Evolutionary conservation across 2,888 invertebrate genomes (phyloP).

Genomic region (Acronicta psi): DNA sequence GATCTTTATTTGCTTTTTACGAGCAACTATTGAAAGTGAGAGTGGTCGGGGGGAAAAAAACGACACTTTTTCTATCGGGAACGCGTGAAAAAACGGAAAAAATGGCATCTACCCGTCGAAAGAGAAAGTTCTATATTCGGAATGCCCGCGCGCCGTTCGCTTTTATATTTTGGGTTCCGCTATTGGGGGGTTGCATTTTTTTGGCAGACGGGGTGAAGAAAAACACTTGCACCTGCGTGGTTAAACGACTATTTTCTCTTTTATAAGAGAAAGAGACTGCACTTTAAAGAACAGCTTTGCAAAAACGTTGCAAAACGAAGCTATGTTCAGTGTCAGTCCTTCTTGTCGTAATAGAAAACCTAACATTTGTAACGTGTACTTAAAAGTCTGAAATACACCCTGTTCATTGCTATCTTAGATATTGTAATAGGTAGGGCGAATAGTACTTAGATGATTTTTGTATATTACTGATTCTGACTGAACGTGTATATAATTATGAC

Average conservation of each 20-base stretch:
- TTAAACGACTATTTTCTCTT: conserved; percentile 9
- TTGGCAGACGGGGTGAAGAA: not conserved
- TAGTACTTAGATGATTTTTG: too few relatives aligned
- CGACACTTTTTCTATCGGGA: conserved; percentile 87
- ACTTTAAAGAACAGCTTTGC: too few relatives aligned
- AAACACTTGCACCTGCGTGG: not conserved
- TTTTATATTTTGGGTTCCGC: conserved; percentile 60
- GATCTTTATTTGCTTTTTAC: conserved; percentile 87
- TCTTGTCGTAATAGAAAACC: too few relatives aligned
- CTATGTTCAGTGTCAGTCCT: too few relatives aligned
- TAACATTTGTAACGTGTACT: too few relatives aligned
- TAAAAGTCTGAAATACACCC: too few relatives aligned
- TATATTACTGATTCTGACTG: too few relatives aligned
- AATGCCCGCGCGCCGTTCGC: conserved; percentile 73
- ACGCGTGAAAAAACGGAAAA: conserved; percentile 77
- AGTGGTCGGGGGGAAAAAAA: conserved; percentile 80
- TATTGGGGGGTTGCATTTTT: conserved; percentile 3
- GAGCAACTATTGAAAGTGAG: conserved; percentile 82
- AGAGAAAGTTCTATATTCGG: conserved; percentile 86
- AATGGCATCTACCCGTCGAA: conserved; percentile 72
- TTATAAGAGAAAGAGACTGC: not conserved
- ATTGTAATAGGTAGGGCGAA: too few relatives aligned
- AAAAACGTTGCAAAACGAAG: not conserved
- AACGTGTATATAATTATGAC: too few relatives aligned
- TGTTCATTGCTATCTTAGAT: too few relatives aligned